These are phyloP conservation scores for Oligia fasciuncula DNA, from an alignment of 2,888 invertebrate genomes.

Conservation along the genomic window DNA sequence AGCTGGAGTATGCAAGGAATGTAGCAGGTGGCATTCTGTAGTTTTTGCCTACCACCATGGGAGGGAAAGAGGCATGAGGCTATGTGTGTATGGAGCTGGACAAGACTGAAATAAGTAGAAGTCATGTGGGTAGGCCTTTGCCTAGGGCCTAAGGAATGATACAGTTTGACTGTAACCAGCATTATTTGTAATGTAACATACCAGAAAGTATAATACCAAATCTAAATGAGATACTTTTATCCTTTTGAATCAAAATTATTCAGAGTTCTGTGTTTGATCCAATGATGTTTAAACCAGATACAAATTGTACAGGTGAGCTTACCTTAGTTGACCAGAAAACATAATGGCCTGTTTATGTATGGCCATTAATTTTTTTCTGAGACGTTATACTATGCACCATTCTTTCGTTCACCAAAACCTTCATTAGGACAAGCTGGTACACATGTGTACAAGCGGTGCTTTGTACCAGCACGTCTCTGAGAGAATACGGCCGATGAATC, in stretches of 20 bases:
- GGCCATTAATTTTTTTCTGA: background rate
- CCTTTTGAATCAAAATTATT: background rate
- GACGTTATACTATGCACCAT: too few relatives aligned
- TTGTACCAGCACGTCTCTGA: too few relatives aligned
- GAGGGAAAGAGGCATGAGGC: background rate
- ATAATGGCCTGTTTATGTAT: background rate
- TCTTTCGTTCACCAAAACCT: too few relatives aligned
- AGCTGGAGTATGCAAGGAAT: background rate
- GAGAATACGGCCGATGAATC: background rate
- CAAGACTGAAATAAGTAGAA: slow-evolving; percentile 23
- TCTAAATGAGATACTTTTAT: background rate
- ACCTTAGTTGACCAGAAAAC: background rate
- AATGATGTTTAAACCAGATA: background rate
- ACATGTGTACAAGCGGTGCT: too few relatives aligned
- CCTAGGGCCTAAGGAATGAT: background rate
- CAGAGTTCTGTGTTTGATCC: background rate
- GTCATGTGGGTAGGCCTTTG: background rate
- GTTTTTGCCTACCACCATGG: background rate
- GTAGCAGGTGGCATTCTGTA: background rate
- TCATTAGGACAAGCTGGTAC: too few relatives aligned
- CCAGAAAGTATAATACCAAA: background rate
- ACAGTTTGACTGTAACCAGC: background rate
- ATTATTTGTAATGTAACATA: background rate
- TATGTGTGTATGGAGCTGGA: background rate
- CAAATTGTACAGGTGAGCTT: background rate